A percentile compares a stretch with the other conserved stretches of the same genome.
phyloP scores from a whole-genome alignment of 2,797 vertebrate genomes.

The Peromyscus eremicus region DNA sequence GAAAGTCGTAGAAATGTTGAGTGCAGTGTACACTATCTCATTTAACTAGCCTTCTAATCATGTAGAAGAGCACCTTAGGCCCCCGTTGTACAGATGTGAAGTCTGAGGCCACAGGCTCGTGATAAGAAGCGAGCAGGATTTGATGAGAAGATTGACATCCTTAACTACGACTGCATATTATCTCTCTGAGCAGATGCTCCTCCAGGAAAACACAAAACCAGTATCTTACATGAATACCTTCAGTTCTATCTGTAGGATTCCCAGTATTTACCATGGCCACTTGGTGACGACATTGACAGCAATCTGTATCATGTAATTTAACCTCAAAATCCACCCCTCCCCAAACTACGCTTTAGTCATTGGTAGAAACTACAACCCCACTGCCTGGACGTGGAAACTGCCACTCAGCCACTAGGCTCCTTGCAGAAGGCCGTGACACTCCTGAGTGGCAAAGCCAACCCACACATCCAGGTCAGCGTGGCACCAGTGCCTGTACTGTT shows the following conservation, averaged over 20 bases:
- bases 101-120: not conserved
- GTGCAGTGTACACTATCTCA: not conserved
- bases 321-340: not conserved
- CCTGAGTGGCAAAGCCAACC: constrained; percentile 28
- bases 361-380: not conserved
- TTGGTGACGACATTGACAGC: not conserved
- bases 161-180: not conserved
- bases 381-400: not conserved
- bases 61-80: not conserved
- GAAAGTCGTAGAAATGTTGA: not conserved
- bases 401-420: not conserved
- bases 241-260: not conserved
- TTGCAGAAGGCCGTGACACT: not conserved
- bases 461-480: not conserved
- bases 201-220: not conserved
- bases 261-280: not conserved
- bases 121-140: not conserved
- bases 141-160: not conserved
- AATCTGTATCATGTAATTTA: not conserved
- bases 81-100: not conserved
- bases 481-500: not conserved
- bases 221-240: not conserved
- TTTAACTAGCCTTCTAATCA: not conserved
- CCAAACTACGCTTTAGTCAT: not conserved
- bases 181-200: constrained; percentile 16